Base-by-base conservation (phyloP, 2,888 invertebrate genomes). In the Epinotia demarniana region DNA sequence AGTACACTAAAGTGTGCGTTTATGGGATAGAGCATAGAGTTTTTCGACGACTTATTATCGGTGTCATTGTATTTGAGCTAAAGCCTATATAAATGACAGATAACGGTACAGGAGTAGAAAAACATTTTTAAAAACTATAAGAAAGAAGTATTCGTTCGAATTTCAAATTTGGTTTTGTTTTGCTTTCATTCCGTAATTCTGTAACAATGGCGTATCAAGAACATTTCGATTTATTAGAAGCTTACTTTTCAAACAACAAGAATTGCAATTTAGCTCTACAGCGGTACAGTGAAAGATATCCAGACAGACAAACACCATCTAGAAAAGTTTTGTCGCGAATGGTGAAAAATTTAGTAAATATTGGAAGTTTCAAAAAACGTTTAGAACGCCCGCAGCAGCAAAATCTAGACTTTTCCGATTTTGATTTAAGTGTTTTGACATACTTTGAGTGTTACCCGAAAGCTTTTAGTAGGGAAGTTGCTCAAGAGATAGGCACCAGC, bases 361-460 rank as follows among this genome's bases (percentile, higher is more conserved):
- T 64, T 49, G 64, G 64, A 64, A 53, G 49, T 64, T 49, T 64
- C 18, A 66, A 55, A 66, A 55, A 66, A 33, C 6, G n/a, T 27
- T 33, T 53, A n/a, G 33, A n/a, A 53, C 23, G 49, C 23, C 49
- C 53, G 1, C 53, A 66, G 53, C 53, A 66, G n/a, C 66, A 66
- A 66, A 66, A 66, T 66, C 27, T 66, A 27, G 66, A 66, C 66
- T 66, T n/a, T 55, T 49, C 49, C 64, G 64, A 64, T 64, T 11
- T 64, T 53, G 64, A 64, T 11, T 64, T 64, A 64, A 64, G 9
- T 16, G 16, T 64, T 13, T 57, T 64, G 64, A 63, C 72, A 63
- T 72, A 68, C 62, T 73, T 68, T 43, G 68, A 73, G 33, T 58
- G 60, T 69, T 74, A 69, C 62, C 74, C 74, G 57, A 74, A 74